Conservation (phyloP, 2,888 invertebrate species). For the Leptopilina myrica region DNA sequence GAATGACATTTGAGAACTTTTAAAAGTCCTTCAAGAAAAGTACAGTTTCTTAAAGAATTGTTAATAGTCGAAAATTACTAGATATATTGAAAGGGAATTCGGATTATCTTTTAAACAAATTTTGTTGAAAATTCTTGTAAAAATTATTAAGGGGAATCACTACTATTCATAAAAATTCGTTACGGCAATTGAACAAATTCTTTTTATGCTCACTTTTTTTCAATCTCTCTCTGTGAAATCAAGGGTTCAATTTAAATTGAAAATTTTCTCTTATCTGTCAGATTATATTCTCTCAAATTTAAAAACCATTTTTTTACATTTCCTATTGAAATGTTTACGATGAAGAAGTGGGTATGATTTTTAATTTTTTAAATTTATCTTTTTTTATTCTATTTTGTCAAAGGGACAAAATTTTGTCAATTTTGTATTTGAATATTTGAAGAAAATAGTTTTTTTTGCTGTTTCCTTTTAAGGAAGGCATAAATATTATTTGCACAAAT, state of each 20-base stretch:
- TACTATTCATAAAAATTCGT: neutral
- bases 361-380: too few species aligned
- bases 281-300: neutral
- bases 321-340: neutral
- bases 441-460: neutral
- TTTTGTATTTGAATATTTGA: too few species aligned
- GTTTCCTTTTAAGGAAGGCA: neutral
- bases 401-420: too few species aligned
- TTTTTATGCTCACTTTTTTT: neutral
- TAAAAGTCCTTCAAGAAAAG: neutral
- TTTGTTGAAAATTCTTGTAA: neutral
- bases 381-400: too few species aligned
- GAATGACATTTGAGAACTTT: neutral
- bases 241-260: neutral
- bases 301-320: neutral
- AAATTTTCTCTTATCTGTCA: neutral
- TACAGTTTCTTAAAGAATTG: neutral
- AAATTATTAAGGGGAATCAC: neutral
- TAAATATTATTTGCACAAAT: conserved; percentile 14
- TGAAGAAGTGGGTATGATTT: too few species aligned
- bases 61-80: neutral
- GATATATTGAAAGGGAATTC: neutral
- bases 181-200: neutral
- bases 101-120: too few species aligned
- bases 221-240: neutral